Evolutionary conservation across 2,797 vertebrate species (phyloP).

Genomic region (Fringilla coelebs): DNA sequence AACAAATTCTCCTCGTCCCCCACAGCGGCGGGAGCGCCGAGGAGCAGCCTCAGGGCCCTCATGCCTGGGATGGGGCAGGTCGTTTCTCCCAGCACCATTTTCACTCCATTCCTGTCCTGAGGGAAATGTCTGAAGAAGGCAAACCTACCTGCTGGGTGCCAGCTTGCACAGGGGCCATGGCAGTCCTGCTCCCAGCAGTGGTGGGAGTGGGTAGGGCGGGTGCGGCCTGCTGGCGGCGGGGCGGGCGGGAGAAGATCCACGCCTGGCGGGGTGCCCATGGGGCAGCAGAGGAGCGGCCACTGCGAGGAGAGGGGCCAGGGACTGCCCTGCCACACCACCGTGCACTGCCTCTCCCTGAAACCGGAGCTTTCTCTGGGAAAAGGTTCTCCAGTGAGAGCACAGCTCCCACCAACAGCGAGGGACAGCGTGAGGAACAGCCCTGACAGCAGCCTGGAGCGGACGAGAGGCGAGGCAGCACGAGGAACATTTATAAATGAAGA

Average conservation of each 20-base stretch:
- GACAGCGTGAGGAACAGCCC: background rate
- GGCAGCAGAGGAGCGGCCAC: fast-evolving
- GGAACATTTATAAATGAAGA: background rate
- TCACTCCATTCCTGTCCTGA: background rate
- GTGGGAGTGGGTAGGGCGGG: fast-evolving
- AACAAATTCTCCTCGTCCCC: background rate
- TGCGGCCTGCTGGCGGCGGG: fast-evolving
- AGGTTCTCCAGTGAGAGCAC: fast-evolving
- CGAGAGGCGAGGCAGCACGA: fast-evolving
- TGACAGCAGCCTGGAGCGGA: fast-evolving
- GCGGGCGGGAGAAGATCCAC: background rate
- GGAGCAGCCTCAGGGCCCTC: background rate
- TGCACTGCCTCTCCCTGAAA: no score
- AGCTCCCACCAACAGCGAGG: fast-evolving
- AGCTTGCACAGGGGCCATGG: background rate
- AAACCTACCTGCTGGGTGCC: background rate
- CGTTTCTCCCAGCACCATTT: background rate
- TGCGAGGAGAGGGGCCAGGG: background rate
- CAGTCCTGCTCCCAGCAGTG: background rate
- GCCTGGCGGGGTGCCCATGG: fast-evolving
- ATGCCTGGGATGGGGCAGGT: fast-evolving
- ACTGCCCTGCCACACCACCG: background rate
- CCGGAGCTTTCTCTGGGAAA: background rate
- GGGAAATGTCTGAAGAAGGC: background rate
- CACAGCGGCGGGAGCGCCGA: fast-evolving